A percentile compares a stretch with the other conserved stretches of the same genome.
phyloP scores from a whole-genome alignment of 2,113 vertebrate genomes.

The Microtus ochrogaster region DNA sequence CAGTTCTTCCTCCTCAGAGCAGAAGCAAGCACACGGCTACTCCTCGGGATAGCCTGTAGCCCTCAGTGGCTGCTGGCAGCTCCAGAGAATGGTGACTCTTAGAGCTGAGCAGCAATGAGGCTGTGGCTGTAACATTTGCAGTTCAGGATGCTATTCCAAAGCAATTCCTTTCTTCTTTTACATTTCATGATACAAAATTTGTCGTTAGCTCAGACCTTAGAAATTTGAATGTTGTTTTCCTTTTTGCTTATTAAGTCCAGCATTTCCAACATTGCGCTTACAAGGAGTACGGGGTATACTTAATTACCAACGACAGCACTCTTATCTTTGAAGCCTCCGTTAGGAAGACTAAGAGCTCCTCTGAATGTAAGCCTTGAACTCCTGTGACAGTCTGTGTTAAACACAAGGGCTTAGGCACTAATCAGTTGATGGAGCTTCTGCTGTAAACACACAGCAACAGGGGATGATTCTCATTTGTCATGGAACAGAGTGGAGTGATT shows the following conservation, averaged over 20 bases:
- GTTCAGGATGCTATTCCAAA: neutral
- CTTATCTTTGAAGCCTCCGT: neutral
- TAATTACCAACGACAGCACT: neutral
- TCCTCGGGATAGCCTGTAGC: too few relatives aligned
- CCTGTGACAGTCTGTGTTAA: neutral
- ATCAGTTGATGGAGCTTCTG: neutral
- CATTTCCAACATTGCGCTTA: neutral
- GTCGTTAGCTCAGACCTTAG: neutral
- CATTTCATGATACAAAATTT: neutral
- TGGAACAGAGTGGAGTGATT: too few relatives aligned
- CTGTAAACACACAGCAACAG: rapidly evolving
- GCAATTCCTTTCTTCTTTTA: neutral
- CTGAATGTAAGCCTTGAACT: neutral
- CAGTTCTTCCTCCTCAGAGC: neutral
- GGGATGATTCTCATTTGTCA: too few relatives aligned
- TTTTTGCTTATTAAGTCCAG: neutral
- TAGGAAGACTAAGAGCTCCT: neutral
- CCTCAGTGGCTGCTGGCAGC: too few relatives aligned
- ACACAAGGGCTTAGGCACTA: neutral
- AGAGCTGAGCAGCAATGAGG: too few relatives aligned
- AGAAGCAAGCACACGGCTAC: neutral
- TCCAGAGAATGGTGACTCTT: neutral
- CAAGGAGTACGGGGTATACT: neutral
- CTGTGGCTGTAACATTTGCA: neutral
- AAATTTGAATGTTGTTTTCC: neutral